These are phyloP conservation scores for Limonius californicus DNA, from an alignment of 1,140 invertebrate species.

Conservation along the genomic window DNA sequence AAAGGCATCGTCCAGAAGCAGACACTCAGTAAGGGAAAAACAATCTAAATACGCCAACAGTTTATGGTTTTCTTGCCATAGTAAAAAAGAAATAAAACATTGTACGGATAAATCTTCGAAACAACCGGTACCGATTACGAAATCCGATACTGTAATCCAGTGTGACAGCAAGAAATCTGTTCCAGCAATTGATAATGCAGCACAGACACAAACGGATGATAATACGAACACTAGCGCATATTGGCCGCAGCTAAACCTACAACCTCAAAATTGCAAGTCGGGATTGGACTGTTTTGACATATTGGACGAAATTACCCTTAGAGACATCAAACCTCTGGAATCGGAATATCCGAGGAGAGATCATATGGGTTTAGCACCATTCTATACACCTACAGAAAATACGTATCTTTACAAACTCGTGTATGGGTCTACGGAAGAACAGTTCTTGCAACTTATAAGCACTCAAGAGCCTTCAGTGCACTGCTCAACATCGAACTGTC, in stretches of 20 bases:
- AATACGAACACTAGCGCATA: too few relatives aligned
- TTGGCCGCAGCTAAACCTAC: too few relatives aligned
- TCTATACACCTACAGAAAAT: constrained; percentile 21
- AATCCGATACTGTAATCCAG: too few relatives aligned
- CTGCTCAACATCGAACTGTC: too few relatives aligned
- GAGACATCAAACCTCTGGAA: constrained; percentile 39
- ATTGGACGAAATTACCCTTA: constrained; percentile 40
- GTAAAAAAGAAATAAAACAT: too few relatives aligned
- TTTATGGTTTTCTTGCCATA: constrained; percentile 31
- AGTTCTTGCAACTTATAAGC: constrained; percentile 23
- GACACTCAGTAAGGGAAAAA: too few relatives aligned
- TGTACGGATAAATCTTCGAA: too few relatives aligned
- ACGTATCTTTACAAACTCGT: constrained; percentile 30
- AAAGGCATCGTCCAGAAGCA: too few relatives aligned
- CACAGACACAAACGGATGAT: too few relatives aligned
- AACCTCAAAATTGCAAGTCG: background rate
- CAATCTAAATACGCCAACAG: constrained; percentile 29
- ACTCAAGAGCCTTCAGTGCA: background rate
- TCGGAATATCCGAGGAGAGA: constrained; percentile 43
- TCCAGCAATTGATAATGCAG: too few relatives aligned
- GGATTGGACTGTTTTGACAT: constrained; percentile 29
- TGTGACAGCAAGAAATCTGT: too few relatives aligned
- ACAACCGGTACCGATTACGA: too few relatives aligned
- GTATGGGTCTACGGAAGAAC: constrained; percentile 8
- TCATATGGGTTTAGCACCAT: constrained; percentile 18